These are phyloP conservation scores for Orthosia incerta DNA, from an alignment of 2,888 invertebrate species.

Conservation along the genomic window DNA sequence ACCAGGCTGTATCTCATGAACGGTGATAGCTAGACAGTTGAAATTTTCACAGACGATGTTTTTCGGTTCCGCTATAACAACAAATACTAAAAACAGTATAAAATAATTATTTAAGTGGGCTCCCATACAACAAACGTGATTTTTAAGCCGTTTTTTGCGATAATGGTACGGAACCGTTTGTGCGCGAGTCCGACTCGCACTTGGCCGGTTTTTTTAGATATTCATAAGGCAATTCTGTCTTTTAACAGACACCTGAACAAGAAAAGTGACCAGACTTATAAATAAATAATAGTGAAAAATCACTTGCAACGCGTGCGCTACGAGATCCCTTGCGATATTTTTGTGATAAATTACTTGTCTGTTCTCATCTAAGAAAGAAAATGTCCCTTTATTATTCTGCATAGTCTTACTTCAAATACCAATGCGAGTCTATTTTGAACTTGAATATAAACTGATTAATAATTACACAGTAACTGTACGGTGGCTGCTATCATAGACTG, in stretches of 20 bases:
- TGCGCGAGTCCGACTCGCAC: no score
- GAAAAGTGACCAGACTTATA: background rate
- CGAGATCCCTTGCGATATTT: conserved; percentile 2
- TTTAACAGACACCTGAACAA: background rate
- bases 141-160: no score
- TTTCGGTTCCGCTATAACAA: no score
- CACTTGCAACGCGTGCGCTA: background rate
- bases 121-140: no score
- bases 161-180: no score
- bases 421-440: background rate
- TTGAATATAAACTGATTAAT: background rate
- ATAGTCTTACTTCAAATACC: conserved; percentile 1
- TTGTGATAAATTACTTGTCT: background rate
- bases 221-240: no score
- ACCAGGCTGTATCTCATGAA: no score
- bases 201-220: background rate
- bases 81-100: no score
- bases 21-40: no score
- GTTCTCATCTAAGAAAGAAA: background rate
- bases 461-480: background rate
- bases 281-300: background rate
- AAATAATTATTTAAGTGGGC: no score
- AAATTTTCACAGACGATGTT: no score
- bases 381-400: background rate
- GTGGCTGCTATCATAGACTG: background rate